Evolutionary conservation across 2,888 invertebrate genomes (phyloP).

Genomic region (Chalcis sispes): DNA sequence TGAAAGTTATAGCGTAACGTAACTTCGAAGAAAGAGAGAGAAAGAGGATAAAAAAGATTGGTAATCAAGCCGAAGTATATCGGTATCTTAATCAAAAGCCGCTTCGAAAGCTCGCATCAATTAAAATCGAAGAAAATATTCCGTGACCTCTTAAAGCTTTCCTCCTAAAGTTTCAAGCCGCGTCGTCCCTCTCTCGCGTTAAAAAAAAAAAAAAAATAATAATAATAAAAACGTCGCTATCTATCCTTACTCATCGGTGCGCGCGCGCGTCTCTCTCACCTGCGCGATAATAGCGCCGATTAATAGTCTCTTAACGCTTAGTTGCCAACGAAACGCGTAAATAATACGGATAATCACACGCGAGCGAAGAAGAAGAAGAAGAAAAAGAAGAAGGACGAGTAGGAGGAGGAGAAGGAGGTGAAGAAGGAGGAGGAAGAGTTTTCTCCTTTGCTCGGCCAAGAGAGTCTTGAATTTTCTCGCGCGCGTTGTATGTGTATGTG

Average conservation of each 20-base stretch:
- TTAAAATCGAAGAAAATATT: no score
- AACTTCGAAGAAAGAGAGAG: no score
- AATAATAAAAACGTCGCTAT: no score
- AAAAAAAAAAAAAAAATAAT: no score
- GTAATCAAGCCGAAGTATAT: no score
- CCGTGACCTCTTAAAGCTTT: neutral
- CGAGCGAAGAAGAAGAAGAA: neutral
- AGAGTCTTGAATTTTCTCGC: slow-evolving; percentile 7
- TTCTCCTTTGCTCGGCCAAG: no score
- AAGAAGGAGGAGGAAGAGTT: slow-evolving; percentile 10
- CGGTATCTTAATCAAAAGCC: no score
- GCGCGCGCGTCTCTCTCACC: neutral
- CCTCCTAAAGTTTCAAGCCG: neutral
- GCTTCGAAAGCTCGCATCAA: no score
- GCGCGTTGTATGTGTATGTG: no score
- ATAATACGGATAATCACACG: slow-evolving; percentile 37
- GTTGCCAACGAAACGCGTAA: slow-evolving; percentile 14
- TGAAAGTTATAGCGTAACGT: no score
- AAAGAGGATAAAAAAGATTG: no score
- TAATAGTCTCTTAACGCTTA: slow-evolving; percentile 31
- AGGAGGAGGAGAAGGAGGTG: neutral
- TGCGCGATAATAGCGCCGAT: slow-evolving; percentile 40
- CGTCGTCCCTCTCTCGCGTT: neutral
- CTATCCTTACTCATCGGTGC: neutral
- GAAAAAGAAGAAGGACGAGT: slow-evolving; percentile 1